Percentiles rank a stretch among this genome's conserved stretches.
phyloP scores from a whole-genome alignment of 2,888 invertebrate genomes.

The Oxytorus armatus region DNA sequence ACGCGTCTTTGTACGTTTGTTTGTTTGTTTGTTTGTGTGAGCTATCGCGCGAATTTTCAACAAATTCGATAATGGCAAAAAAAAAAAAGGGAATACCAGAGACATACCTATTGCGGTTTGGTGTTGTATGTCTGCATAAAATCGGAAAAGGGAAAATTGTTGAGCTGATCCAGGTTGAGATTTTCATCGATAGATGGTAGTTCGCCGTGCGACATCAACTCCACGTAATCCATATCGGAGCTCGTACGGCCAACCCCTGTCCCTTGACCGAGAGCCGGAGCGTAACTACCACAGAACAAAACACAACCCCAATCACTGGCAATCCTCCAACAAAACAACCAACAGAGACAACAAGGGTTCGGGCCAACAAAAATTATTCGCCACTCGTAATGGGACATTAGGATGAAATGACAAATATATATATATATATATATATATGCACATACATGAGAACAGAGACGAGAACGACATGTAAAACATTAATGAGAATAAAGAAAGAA shows the following conservation, averaged over 20 bases:
- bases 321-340: constrained; percentile 72
- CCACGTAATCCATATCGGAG: constrained; percentile 83
- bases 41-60: constrained; percentile 14
- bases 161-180: constrained; percentile 82
- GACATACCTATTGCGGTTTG: constrained; percentile 81
- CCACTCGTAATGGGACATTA: constrained; percentile 23
- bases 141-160: constrained; percentile 80
- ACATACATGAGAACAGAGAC: constrained; percentile 10
- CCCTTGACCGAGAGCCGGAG: constrained; percentile 83
- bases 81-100: constrained; percentile 33
- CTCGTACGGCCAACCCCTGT: constrained; percentile 79
- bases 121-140: constrained; percentile 81
- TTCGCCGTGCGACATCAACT: constrained; percentile 80
- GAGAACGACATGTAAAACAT: constrained; percentile 38
- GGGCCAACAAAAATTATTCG: constrained; percentile 23
- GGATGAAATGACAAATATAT: constrained; percentile 5
- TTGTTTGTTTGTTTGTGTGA: constrained; percentile 50
- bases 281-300: constrained; percentile 81
- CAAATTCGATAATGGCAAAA: neutral
- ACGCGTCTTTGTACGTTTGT: constrained; percentile 2
- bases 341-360: constrained; percentile 21
- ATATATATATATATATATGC: constrained; percentile 5
- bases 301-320: constrained; percentile 85
- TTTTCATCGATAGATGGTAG: constrained; percentile 82
- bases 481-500: constrained; percentile 53